These are phyloP conservation scores for Argyresthia albistria DNA, from an alignment of 2,888 invertebrate species.

Conservation along the genomic window DNA sequence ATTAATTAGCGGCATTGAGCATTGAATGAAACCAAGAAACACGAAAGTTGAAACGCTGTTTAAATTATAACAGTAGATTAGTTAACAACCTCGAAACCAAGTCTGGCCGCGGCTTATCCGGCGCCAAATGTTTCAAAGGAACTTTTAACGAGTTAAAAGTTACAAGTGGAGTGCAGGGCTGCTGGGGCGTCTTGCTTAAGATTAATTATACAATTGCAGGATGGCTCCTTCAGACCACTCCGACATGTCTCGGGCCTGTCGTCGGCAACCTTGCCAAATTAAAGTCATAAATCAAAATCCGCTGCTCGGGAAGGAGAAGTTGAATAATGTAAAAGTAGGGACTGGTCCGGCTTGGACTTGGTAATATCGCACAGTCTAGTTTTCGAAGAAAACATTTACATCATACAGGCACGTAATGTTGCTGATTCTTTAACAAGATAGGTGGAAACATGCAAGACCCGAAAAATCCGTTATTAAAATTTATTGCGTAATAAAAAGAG, in stretches of 20 bases:
- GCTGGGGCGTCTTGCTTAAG: constrained; percentile 38
- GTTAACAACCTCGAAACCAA: constrained; percentile 65
- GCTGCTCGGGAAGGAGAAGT: constrained; percentile 54
- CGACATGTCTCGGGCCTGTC: constrained; percentile 68
- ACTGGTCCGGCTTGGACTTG: background rate
- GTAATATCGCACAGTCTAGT: background rate
- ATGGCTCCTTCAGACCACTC: constrained; percentile 70
- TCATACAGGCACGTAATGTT: too few species aligned
- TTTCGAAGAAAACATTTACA: too few species aligned
- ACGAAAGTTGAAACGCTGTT: constrained; percentile 45
- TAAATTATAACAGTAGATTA: constrained; percentile 64
- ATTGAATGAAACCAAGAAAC: constrained; percentile 18
- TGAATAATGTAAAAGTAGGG: constrained; percentile 56
- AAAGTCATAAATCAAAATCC: constrained; percentile 69
- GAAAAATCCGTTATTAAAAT: too few species aligned
- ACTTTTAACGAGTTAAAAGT: constrained; percentile 73
- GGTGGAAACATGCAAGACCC: too few species aligned
- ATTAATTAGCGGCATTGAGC: background rate
- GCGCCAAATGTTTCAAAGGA: constrained; percentile 71
- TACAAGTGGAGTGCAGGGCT: constrained; percentile 62
- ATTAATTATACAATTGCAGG: constrained; percentile 72
- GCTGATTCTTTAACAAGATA: too few species aligned
- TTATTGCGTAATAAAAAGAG: too few species aligned
- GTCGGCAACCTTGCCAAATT: constrained; percentile 70
- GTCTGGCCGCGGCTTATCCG: constrained; percentile 68